Evolutionary conservation across 30 jellyfish, hydroid and myxozoan species (phyloP).

Genomic region (Hydractinia symbiolongicarpus): DNA sequence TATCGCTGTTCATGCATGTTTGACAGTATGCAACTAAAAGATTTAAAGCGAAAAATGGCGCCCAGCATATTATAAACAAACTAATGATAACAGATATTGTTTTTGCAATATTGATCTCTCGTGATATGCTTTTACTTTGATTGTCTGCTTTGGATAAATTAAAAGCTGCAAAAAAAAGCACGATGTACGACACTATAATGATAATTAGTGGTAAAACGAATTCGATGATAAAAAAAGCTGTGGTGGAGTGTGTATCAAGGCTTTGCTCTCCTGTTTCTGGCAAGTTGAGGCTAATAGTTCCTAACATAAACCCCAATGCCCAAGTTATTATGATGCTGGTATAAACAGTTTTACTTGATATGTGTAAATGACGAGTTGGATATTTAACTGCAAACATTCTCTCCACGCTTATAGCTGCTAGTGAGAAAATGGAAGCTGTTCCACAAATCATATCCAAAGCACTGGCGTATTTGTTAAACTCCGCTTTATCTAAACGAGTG

Average conservation of each 20-base stretch:
- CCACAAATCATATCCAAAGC: conserved; percentile 68
- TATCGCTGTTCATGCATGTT: conserved; percentile 26
- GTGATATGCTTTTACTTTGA: conserved; percentile 29
- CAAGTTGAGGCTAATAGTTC: conserved; percentile 1
- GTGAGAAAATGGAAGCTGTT: conserved; percentile 49
- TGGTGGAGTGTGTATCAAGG: background rate
- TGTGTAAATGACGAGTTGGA: conserved; percentile 73
- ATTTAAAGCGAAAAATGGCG: conserved; percentile 72
- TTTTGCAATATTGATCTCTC: conserved; percentile 70
- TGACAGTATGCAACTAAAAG: conserved; percentile 38
- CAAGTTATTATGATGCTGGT: conserved; percentile 54
- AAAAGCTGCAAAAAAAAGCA: conserved; percentile 53
- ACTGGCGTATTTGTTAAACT: background rate
- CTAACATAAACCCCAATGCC: conserved; percentile 47
- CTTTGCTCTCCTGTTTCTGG: background rate
- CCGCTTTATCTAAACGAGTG: too few species aligned
- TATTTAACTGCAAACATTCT: conserved; percentile 66
- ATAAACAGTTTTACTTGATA: conserved; percentile 59
- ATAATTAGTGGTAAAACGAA: conserved; percentile 61
- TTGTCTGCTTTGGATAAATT: conserved; percentile 42
- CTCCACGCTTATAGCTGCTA: conserved; percentile 66
- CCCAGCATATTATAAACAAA: conserved; percentile 70
- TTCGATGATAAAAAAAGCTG: conserved; percentile 29
- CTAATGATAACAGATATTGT: conserved; percentile 75
- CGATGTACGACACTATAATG: conserved; percentile 43